phyloP scores from a whole-genome alignment of 2,888 invertebrate genomes.

The Lathronympha strigana region DNA sequence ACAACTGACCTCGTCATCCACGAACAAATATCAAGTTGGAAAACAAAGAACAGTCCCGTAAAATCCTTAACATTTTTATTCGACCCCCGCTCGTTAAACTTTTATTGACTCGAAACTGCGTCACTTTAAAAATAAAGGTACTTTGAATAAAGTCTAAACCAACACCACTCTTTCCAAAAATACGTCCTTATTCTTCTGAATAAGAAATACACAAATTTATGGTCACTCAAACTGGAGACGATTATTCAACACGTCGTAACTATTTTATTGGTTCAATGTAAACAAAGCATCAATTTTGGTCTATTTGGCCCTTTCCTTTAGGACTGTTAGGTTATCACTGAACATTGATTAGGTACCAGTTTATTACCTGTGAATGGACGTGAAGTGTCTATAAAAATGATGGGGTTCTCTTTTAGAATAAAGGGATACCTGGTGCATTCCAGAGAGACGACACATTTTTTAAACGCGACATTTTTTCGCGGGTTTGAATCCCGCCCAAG shows the following conservation, averaged over 20 bases:
- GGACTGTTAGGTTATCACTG: constrained; percentile 7
- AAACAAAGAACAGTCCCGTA: constrained; percentile 55
- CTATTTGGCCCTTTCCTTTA: constrained; percentile 55
- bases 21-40: constrained; percentile 47
- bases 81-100: constrained; percentile 79
- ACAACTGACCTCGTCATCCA: constrained; percentile 6
- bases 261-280: constrained; percentile 80
- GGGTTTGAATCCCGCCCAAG: no score
- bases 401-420: not conserved
- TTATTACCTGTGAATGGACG: not conserved
- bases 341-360: not conserved
- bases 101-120: constrained; percentile 81
- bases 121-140: constrained; percentile 75
- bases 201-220: constrained; percentile 76
- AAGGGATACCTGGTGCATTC: not conserved
- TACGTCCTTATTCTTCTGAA: not conserved
- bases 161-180: not conserved
- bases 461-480: no score
- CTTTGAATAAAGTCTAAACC: not conserved
- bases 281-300: constrained; percentile 77
- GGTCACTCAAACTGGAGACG: constrained; percentile 81
- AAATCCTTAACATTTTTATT: constrained; percentile 74
- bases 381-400: not conserved
- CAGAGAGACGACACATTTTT: no score
- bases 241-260: constrained; percentile 84